Base-by-base conservation (phyloP, 2,113 vertebrate species). In the Sminthopsis crassicaudata region DNA sequence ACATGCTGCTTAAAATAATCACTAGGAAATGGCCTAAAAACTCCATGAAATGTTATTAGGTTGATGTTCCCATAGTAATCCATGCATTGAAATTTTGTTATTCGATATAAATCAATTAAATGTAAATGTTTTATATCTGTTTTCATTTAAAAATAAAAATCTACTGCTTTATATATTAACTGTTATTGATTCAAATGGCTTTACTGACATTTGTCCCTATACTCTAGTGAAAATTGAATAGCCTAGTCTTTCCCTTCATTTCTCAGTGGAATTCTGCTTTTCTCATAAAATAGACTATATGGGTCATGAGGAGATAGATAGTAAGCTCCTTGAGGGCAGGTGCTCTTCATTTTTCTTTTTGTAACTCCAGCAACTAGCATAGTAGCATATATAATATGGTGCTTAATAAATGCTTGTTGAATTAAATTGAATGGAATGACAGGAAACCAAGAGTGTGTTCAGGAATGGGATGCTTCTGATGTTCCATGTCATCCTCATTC, bases 71-170 rank as follows among this genome's bases (percentile, higher is more conserved):
- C 91, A 96, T 91, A 57, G 57, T 42, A 67, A 90, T 95, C 27
- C 84, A 92, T 51, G 19, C 46, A 94, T 93, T 90, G 12, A 60
- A 84, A 90, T 91, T 88, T 60, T 76, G 89, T 92, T 90, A n/a
- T 26, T 54, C 7, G 24, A 60, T 60, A n/a, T 94, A 94, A 93
- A 57, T n/a, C 94, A 53, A 88, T 76, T 46, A 76, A 23, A 46
- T 84, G 67, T 42, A 60, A 60, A 46, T 52, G 91, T 52, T 91
- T 95, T 89, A 46, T 67, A 52, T 30, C 19, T 46, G 60, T 84
- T 92, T 92, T 88, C 36, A 42, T 91, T 96, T 60, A 53, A 91
- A 96, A 90, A n/a, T 92, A 94, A 97, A 91, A 90, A 91, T 88
- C 46, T 26, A 76, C 89, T 54, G 89, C 25, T 95, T 67, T 92